phyloP scores from a whole-genome alignment of 2,888 invertebrate genomes.

The Scaeva pyrastri region DNA sequence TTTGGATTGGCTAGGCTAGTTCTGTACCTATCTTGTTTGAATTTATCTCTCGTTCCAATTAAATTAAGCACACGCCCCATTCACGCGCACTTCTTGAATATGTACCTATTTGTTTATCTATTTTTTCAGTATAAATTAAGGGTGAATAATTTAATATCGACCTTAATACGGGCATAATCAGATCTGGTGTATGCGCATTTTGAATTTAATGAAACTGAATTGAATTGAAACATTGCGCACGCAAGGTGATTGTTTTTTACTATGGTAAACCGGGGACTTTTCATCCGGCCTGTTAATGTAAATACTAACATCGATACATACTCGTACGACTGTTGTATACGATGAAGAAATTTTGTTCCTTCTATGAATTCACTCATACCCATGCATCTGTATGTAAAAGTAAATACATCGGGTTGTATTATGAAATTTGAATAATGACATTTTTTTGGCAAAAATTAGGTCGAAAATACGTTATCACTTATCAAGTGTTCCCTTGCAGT shows the following conservation, averaged over 20 bases:
- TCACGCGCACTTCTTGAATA: conserved; percentile 21
- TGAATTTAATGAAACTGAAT: conserved; percentile 46
- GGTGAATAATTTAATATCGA: conserved; percentile 68
- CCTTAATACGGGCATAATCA: conserved; percentile 36
- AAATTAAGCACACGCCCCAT: conserved; percentile 54
- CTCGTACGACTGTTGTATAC: background rate
- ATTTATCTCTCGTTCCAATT: conserved; percentile 23
- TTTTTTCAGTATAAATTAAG: conserved; percentile 56
- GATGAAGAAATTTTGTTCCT: no score
- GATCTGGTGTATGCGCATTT: conserved; percentile 69
- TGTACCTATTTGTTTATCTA: background rate
- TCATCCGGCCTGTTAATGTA: no score
- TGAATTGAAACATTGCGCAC: conserved; percentile 70
- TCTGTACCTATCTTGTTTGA: conserved; percentile 4
- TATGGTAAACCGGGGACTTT: background rate
- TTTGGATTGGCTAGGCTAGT: background rate
- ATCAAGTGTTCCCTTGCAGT: no score
- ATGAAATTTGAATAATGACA: no score
- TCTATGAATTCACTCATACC: no score
- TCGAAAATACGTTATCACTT: no score
- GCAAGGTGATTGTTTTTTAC: conserved; percentile 2
- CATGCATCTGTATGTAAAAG: no score
- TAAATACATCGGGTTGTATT: no score
- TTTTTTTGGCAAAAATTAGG: no score
- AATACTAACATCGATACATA: background rate